These are phyloP conservation scores for Melikaiella ostensackeni DNA, from an alignment of 2,888 invertebrate species.

Conservation along the genomic window DNA sequence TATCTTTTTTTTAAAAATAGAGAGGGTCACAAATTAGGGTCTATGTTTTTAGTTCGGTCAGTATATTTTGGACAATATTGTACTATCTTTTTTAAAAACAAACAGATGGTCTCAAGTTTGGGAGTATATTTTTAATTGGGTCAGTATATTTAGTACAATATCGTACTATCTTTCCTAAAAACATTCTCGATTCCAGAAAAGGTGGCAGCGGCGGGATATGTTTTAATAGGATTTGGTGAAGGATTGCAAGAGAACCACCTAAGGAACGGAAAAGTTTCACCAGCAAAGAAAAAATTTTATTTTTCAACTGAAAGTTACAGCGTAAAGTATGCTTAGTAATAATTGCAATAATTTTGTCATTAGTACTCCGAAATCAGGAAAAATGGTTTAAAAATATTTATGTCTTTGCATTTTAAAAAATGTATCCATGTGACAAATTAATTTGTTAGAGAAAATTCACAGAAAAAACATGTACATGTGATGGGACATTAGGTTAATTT, in stretches of 20 bases:
- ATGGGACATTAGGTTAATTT: background rate
- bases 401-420: background rate
- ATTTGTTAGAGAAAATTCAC: background rate
- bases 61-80: too few species aligned
- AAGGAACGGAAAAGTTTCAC: background rate
- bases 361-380: background rate
- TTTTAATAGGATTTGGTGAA: background rate
- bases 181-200: too few species aligned
- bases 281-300: background rate
- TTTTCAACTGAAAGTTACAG: background rate
- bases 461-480: background rate
- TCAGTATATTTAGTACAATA: too few species aligned
- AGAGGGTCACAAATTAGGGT: too few species aligned
- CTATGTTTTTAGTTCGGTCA: too few species aligned
- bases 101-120: too few species aligned
- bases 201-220: too few species aligned
- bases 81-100: too few species aligned
- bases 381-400: background rate
- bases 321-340: background rate
- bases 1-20: too few species aligned
- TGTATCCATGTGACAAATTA: background rate
- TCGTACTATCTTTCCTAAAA: too few species aligned
- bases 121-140: too few species aligned
- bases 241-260: background rate
- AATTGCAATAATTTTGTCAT: background rate